These are phyloP conservation scores for Phyto melanocephala DNA, from an alignment of 2,888 invertebrate species.

Conservation along the genomic window DNA sequence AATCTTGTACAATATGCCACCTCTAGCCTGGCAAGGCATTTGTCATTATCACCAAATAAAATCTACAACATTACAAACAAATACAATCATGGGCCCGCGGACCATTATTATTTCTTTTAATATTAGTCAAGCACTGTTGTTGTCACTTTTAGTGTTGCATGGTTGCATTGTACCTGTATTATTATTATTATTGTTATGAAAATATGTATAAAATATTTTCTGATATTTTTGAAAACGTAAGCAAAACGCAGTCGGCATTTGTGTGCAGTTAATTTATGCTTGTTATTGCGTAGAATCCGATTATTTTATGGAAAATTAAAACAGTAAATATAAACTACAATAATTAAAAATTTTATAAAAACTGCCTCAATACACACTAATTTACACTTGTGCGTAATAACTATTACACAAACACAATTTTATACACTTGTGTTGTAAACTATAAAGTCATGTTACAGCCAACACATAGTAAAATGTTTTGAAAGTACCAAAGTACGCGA, in stretches of 20 bases:
- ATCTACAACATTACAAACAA: not conserved
- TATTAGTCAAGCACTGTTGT: not conserved
- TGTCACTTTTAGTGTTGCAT: not conserved
- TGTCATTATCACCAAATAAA: conserved; percentile 10
- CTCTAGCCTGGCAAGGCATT: not conserved
- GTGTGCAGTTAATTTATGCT: conserved; percentile 58
- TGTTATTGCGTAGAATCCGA: conserved; percentile 61
- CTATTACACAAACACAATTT: conserved; percentile 12
- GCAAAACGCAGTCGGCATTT: not conserved
- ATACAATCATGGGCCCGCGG: not conserved
- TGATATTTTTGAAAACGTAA: conserved; percentile 32
- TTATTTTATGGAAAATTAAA: conserved; percentile 42
- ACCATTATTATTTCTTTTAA: not conserved
- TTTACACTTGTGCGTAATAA: conserved; percentile 49
- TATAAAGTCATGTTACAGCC: conserved; percentile 8
- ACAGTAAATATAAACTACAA: not conserved
- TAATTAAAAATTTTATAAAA: not conserved
- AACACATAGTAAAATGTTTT: conserved; percentile 24
- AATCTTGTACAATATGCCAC: conserved; percentile 9
- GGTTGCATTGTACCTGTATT: not conserved
- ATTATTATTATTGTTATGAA: conserved; percentile 26
- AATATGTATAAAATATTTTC: conserved; percentile 34
- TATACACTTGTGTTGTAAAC: not conserved
- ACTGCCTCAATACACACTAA: not conserved
- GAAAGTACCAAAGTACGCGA: not conserved